Evolutionary conservation across 2,113 vertebrate species (phyloP).

Genomic region (Craseonycteris thonglongyai): DNA sequence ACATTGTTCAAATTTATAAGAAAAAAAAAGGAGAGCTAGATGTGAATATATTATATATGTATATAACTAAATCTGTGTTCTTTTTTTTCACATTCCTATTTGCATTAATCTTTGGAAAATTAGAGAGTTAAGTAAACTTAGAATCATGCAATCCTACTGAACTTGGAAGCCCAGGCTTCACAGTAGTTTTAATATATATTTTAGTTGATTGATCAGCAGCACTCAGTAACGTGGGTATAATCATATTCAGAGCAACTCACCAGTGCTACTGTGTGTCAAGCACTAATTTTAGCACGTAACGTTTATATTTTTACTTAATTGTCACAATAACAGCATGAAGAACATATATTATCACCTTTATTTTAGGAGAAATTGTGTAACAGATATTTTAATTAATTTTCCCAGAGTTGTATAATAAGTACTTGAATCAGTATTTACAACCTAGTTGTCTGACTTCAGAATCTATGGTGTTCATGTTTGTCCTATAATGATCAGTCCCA

Average conservation of each 20-base stretch:
- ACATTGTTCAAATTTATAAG: neutral
- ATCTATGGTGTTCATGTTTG: neutral
- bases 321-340: neutral
- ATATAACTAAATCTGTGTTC: neutral
- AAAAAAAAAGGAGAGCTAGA: neutral
- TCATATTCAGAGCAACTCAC: neutral
- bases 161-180: neutral
- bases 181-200: neutral
- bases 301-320: neutral
- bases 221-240: neutral
- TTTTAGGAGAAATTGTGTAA: neutral
- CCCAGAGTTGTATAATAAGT: neutral
- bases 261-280: neutral
- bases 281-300: neutral
- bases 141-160: neutral
- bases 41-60: neutral
- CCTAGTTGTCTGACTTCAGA: neutral
- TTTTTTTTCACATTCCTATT: neutral
- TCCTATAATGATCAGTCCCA: neutral
- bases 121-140: neutral
- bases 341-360: neutral
- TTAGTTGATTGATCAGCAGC: neutral
- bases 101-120: neutral
- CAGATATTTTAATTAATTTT: neutral
- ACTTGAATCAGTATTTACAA: neutral